These are phyloP conservation scores for Ovibos moschatus DNA, from an alignment of 2,113 vertebrate species.

Conservation along the genomic window DNA sequence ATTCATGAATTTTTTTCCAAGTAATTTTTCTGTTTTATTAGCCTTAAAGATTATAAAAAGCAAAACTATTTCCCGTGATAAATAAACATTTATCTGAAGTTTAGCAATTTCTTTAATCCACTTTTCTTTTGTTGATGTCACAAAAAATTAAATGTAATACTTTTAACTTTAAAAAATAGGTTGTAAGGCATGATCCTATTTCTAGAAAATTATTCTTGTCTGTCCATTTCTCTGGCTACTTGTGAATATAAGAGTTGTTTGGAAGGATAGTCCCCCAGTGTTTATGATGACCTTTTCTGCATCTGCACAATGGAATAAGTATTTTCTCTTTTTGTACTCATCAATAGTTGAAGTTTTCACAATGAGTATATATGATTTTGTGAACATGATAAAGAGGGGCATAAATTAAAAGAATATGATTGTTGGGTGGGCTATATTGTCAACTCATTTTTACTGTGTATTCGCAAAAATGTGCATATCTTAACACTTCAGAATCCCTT, in stretches of 20 bases:
- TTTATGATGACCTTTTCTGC: neutral
- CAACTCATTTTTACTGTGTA: neutral
- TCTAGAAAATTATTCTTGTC: neutral
- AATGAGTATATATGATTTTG: neutral
- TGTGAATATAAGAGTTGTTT: neutral
- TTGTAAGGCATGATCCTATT: neutral
- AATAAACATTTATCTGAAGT: constrained; percentile 16
- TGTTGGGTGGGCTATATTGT: neutral
- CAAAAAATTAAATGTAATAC: constrained; percentile 20
- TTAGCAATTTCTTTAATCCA: neutral
- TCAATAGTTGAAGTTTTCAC: neutral
- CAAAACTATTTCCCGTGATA: neutral
- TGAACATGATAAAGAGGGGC: neutral
- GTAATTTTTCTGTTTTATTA: constrained; percentile 32
- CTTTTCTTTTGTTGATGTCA: constrained; percentile 17
- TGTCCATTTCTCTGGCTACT: neutral
- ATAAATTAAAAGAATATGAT: neutral
- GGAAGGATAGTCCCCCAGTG: accelerated
- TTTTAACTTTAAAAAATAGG: neutral
- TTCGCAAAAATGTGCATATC: neutral
- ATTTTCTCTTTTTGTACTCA: neutral
- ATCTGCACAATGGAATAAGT: neutral
- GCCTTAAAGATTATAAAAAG: constrained; percentile 7
- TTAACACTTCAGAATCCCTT: neutral
- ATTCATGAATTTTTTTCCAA: constrained; percentile 8